Percentiles rank a stretch among this genome's conserved stretches.
Conservation (phyloP, 2,797 vertebrate species). For the Rhabdophis nuchalis region DNA sequence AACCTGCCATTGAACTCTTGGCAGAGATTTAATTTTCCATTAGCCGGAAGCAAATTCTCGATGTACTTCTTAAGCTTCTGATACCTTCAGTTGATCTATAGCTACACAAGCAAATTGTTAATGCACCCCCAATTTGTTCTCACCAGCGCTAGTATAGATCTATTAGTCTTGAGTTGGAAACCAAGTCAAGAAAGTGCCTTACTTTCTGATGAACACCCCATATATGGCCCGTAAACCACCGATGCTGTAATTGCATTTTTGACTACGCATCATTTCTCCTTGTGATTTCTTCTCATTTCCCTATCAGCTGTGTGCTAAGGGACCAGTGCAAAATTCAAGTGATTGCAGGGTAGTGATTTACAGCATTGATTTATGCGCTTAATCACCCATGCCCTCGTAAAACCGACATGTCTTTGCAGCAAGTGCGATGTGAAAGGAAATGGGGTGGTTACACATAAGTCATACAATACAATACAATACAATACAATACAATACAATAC, state of each 20-base stretch:
- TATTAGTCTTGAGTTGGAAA: not conserved
- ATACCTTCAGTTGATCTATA: not conserved
- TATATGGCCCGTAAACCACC: not conserved
- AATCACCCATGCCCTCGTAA: not conserved
- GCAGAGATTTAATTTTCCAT: not conserved
- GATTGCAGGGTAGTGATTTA: slow-evolving; percentile 6
- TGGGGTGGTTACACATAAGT: not conserved
- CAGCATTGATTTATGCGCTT: slow-evolving; percentile 9
- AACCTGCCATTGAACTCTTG: not conserved
- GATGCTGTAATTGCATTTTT: slow-evolving; percentile 7
- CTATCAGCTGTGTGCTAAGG: not conserved
- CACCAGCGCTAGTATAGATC: not conserved
- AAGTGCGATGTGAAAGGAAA: not conserved
- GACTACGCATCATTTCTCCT: slow-evolving; percentile 7
- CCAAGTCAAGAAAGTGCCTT: not conserved
- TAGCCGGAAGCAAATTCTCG: not conserved
- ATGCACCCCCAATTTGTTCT: not conserved
- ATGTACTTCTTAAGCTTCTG: not conserved
- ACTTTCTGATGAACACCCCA: not conserved
- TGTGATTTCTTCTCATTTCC: not conserved
- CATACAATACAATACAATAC: too few relatives aligned
- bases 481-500: too few relatives aligned
- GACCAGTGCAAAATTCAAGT: slow-evolving; percentile 11
- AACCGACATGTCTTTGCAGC: not conserved
- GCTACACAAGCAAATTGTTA: not conserved